A percentile compares a stretch with the other conserved stretches of the same genome.
These are phyloP conservation scores for Bucco capensis DNA, from an alignment of 2,113 vertebrate species.

Conservation along the genomic window DNA sequence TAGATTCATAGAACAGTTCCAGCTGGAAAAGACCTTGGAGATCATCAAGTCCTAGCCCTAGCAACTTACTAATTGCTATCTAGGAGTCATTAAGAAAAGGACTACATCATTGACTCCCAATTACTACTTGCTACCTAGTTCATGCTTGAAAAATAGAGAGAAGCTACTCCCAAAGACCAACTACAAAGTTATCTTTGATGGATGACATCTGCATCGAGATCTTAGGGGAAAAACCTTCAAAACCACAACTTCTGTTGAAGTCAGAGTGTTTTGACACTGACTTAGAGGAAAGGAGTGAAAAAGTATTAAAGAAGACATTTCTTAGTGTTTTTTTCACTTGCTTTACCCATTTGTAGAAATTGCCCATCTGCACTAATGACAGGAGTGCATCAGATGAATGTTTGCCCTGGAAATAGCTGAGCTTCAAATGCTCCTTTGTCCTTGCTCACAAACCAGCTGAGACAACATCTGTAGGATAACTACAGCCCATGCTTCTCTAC, in stretches of 20 bases:
- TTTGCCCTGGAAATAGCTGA: background rate
- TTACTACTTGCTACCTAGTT: background rate
- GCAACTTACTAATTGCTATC: no score
- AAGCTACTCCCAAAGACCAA: background rate
- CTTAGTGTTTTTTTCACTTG: background rate
- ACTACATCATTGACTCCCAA: background rate
- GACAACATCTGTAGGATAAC: background rate
- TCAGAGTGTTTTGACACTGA: background rate
- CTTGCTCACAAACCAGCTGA: background rate
- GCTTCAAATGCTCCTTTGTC: background rate
- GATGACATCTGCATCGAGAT: background rate
- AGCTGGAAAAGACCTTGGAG: no score
- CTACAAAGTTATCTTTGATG: background rate
- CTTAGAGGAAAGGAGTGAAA: background rate
- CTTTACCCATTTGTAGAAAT: background rate
- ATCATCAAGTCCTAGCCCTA: no score
- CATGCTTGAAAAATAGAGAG: fast-evolving
- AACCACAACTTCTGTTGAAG: background rate
- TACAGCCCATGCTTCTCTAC: background rate
- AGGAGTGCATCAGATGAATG: background rate
- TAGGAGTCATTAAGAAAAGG: background rate
- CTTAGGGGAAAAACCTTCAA: background rate
- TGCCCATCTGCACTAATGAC: no score
- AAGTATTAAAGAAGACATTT: background rate
- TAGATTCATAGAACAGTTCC: no score